Evolutionary conservation across 2,888 invertebrate species (phyloP).

Genomic region (Chironomus tentans): DNA sequence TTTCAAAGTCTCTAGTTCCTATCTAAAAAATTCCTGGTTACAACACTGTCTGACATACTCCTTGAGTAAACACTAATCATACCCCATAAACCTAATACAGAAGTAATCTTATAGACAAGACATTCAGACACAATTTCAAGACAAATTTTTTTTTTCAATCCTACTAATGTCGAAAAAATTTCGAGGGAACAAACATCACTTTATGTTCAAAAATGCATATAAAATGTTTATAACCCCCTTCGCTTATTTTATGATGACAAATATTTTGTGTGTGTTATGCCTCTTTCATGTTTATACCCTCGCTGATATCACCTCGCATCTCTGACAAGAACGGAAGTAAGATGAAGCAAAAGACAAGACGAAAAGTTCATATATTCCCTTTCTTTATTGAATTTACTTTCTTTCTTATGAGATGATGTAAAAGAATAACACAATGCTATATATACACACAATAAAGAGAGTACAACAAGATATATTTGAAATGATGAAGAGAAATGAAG

Average conservation of each 20-base stretch:
- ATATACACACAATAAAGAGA: background rate
- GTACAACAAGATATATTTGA: background rate
- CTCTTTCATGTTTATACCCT: background rate
- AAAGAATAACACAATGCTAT: background rate
- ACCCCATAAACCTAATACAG: too few relatives aligned
- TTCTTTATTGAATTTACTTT: background rate
- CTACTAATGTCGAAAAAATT: too few relatives aligned
- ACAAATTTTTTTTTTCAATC: too few relatives aligned
- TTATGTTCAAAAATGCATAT: constrained; percentile 1
- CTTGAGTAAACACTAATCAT: too few relatives aligned
- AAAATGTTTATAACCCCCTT: background rate
- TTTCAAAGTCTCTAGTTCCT: too few relatives aligned
- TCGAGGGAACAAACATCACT: background rate
- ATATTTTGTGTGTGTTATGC: background rate
- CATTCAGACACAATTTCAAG: too few relatives aligned
- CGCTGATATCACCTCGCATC: background rate
- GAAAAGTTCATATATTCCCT: background rate
- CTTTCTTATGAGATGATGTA: background rate
- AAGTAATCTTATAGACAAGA: too few relatives aligned
- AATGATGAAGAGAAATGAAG: constrained; percentile 9
- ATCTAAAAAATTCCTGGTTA: too few relatives aligned
- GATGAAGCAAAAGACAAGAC: too few relatives aligned
- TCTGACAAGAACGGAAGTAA: background rate
- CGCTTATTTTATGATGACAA: background rate
- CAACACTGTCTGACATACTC: too few relatives aligned